Evolutionary conservation across 2,888 invertebrate species (phyloP).

Genomic region (Dryobota labecula): DNA sequence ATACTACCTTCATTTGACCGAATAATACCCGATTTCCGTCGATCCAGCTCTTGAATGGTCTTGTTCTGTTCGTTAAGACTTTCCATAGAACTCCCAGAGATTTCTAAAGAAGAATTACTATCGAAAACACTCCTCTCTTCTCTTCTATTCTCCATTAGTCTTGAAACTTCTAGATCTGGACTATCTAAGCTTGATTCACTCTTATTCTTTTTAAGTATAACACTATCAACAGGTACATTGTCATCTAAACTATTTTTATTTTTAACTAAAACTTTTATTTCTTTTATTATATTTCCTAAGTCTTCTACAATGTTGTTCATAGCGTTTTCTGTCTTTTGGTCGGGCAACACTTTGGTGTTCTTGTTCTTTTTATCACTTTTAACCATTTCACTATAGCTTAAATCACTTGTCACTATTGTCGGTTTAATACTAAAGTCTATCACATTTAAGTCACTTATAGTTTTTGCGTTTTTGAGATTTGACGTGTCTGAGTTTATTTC

Average conservation of each 20-base stretch:
- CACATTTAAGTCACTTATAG: constrained; percentile 42
- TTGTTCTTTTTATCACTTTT: constrained; percentile 73
- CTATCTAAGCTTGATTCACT: constrained; percentile 89
- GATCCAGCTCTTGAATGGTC: constrained; percentile 79
- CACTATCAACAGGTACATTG: constrained; percentile 83
- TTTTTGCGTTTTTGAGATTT: constrained; percentile 16
- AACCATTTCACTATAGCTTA: constrained; percentile 71
- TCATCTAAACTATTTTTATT: constrained; percentile 72
- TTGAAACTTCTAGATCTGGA: constrained; percentile 88
- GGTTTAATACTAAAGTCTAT: constrained; percentile 62
- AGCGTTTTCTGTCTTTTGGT: constrained; percentile 60
- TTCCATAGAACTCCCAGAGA: constrained; percentile 88
- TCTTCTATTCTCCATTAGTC: constrained; percentile 84
- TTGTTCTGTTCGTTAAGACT: constrained; percentile 82
- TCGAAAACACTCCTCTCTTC: constrained; percentile 82
- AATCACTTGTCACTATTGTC: constrained; percentile 57
- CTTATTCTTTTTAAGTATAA: constrained; percentile 88
- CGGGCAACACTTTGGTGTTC: constrained; percentile 61
- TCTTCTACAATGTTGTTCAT: constrained; percentile 85
- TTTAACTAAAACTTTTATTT: constrained; percentile 81
- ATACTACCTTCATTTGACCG: constrained; percentile 85
- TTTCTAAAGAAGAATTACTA: constrained; percentile 86
- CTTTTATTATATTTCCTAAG: constrained; percentile 83
- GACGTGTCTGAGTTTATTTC: constrained; percentile 20
- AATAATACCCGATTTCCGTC: constrained; percentile 77